Evolutionary conservation across 2,888 invertebrate species (phyloP), one percentile per base, ranked within the genome.

Genomic region (Macrostomum cliftonense): DNA sequence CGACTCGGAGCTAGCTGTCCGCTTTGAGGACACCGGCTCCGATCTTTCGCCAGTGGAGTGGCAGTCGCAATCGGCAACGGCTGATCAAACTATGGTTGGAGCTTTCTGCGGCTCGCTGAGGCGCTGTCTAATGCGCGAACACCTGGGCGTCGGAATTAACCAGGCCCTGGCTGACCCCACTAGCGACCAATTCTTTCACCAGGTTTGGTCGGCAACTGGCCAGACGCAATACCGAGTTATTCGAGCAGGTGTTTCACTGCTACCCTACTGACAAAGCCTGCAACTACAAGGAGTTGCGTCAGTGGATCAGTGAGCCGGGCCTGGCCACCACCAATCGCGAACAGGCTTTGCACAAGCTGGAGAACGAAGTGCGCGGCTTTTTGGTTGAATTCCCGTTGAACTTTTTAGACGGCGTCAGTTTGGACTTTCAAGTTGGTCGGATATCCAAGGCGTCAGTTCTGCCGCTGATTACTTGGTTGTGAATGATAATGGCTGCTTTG

Each of bases 1-100:
- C 55, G 95, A 95, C 64, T 91, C 91, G 0, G 95, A 95, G 55
- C 57, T 71, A 7, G 88, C 87, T 2, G 81, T 88, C 14, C 73
- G 89, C 42, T 76, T 89, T 47, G 82, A 85, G 49, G 77, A 88
- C 78, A 63, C 62, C 1, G 63, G 72, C 49, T 61, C 59, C 48
- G 42, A 39, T 42, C 9, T 28, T 4, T 4, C 28, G 9, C 28
- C 28, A 9, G 28, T 9, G 5, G 28, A 28, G 5, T 28, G 28
- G 28, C 28, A 28, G 80, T 82, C 55, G 39, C n/a, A n/a, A n/a
- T 54, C 7, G 82, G 85, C 1, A 71, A 75, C 59, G 48, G 42
- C 36, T 20, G 12, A 21, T 12, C 39, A 4, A 12, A 19, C 38
- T 9, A 7, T 14, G 17, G 28, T 21, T 28, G 47, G 21, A 14